Evolutionary conservation across 1,140 invertebrate genomes (phyloP).

Genomic region (Agrilus planipennis): DNA sequence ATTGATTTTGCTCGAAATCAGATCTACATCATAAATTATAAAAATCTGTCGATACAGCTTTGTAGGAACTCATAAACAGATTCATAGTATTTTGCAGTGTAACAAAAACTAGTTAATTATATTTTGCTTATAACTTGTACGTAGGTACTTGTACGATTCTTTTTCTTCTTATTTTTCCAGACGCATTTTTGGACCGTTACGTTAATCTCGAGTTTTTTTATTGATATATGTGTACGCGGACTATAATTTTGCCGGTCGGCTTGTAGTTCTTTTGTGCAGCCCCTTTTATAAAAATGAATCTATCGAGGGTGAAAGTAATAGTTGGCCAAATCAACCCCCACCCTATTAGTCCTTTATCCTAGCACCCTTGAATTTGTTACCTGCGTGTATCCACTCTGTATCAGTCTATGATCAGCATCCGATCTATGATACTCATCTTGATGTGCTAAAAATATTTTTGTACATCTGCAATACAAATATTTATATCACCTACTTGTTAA

Average conservation of each 20-base stretch:
- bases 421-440: no score
- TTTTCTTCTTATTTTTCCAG: no score
- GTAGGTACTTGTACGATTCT: background rate
- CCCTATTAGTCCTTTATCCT: slow-evolving; percentile 3
- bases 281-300: slow-evolving; percentile 14
- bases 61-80: no score
- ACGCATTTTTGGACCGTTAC: no score
- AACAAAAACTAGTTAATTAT: background rate
- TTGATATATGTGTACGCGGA: background rate
- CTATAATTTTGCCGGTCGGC: slow-evolving; percentile 7
- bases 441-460: no score
- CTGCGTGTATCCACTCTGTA: slow-evolving; percentile 13
- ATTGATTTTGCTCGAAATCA: no score
- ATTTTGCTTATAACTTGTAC: background rate
- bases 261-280: slow-evolving; percentile 12
- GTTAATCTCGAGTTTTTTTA: background rate
- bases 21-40: no score
- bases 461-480: no score
- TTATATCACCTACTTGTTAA: no score
- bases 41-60: no score
- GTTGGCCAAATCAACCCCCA: slow-evolving; percentile 13
- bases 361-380: slow-evolving; percentile 18
- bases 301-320: slow-evolving; percentile 16
- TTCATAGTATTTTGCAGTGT: slow-evolving; percentile 7
- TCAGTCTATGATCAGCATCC: slow-evolving; percentile 20